Conservation (phyloP, 2,888 invertebrate genomes). For the Dynastes grantii region DNA sequence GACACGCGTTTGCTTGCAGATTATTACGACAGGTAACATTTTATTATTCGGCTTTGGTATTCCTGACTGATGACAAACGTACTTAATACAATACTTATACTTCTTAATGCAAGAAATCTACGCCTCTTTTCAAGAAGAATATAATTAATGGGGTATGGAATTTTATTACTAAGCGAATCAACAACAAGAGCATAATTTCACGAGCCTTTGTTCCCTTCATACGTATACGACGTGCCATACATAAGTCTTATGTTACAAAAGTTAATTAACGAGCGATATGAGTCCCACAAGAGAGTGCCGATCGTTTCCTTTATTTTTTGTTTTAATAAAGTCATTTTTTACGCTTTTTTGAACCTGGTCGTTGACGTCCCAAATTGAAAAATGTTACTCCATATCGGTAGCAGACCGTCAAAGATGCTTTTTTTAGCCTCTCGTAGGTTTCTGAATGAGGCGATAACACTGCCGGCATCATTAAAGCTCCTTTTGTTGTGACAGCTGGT, state of each 20-base stretch:
- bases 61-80: too few species aligned
- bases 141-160: background rate
- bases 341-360: slow-evolving; percentile 34
- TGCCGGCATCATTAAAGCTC: slow-evolving; percentile 40
- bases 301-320: slow-evolving; percentile 27
- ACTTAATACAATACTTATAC: too few species aligned
- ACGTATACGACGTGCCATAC: slow-evolving; percentile 24
- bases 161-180: background rate
- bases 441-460: slow-evolving; percentile 39
- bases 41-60: too few species aligned
- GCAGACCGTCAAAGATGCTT: slow-evolving; percentile 34
- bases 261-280: slow-evolving; percentile 34
- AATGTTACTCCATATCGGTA: slow-evolving; percentile 44
- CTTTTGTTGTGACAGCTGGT: slow-evolving; percentile 44
- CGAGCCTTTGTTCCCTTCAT: background rate
- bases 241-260: slow-evolving; percentile 36
- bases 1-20: too few species aligned
- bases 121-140: background rate
- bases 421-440: slow-evolving; percentile 21
- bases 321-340: slow-evolving; percentile 42
- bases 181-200: background rate
- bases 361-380: slow-evolving; percentile 44
- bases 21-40: too few species aligned
- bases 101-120: background rate
- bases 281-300: slow-evolving; percentile 9